Base-by-base conservation (phyloP, 2,797 vertebrate species). In the Harpagifer antarcticus region DNA sequence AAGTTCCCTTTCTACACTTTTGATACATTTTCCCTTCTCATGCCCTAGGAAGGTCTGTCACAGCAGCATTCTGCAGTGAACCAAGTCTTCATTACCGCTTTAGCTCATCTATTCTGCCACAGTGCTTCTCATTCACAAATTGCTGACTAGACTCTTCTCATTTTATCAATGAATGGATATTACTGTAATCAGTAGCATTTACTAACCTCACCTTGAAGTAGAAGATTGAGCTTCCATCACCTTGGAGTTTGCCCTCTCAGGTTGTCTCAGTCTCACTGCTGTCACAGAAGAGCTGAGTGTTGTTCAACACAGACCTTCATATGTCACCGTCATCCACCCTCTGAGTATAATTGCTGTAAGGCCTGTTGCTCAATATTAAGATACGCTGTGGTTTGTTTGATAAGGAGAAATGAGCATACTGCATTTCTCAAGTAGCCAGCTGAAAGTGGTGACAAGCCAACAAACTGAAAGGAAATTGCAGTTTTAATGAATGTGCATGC, bases 171-270 rank as follows among this genome's bases (percentile, higher is more conserved):
- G 9, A 42, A 48, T 33, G n/a, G 15, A 52, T 27, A 52, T 27
- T n/a, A 33, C 23, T 54, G 31, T 50, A 47, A 76, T 74, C 66
- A 72, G 16, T n/a, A 53, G 58, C 10, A 74, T 74, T 71, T 61
- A 79, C 37, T 75, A 61, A 52, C 40, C 71, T 68, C 9, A 58
- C 12, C 37, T 62, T 63, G 20, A 7, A 49, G 23, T 65, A 31
- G 33, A 33, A 52, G 54, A 71, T 57, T 73, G 53, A 43, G 44
- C 19, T 56, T 50, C 3, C 20, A 23, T 23, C 16, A 42, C 69
- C 67, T 79, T 71, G 76, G 54, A 83, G 33, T 79, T 79, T 74
- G 74, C 63, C 60, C 76, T 14, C 8, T 58, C 23, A 31, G 14
- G 17, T 20, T 27, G 15, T 33, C 50, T 52, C 11, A 44, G 16